Conservation (phyloP, 1,140 invertebrate species). For the Drosophila funebris region DNA sequence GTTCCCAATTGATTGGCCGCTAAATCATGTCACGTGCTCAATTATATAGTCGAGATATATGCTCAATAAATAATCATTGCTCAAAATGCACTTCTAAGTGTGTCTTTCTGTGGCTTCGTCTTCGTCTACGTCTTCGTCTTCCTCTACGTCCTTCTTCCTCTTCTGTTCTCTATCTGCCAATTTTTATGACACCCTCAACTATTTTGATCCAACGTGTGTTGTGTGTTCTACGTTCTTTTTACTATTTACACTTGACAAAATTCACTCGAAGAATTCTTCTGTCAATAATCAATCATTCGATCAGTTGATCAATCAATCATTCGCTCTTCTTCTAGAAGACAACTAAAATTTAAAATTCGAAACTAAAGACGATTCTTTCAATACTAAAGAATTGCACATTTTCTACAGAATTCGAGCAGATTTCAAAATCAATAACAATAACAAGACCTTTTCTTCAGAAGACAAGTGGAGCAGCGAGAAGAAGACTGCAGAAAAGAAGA, state of each 20-base stretch:
- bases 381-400: too few relatives aligned
- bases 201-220: conserved; percentile 7
- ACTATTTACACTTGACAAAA: conserved; percentile 2
- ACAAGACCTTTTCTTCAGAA: too few relatives aligned
- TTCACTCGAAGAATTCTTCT: background rate
- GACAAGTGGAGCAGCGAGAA: too few relatives aligned
- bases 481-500: too few relatives aligned
- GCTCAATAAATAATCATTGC: conserved; percentile 21
- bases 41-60: conserved; percentile 48
- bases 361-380: too few relatives aligned
- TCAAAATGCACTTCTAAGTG: conserved; percentile 16
- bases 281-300: background rate
- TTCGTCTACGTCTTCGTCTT: conserved; percentile 4
- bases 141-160: background rate
- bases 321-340: too few relatives aligned
- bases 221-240: conserved; percentile 20
- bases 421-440: too few relatives aligned
- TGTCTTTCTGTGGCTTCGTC: too few relatives aligned
- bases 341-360: too few relatives aligned
- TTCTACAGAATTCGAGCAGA: too few relatives aligned
- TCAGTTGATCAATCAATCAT: too few relatives aligned
- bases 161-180: conserved; percentile 14
- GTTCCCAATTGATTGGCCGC: conserved; percentile 31
- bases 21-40: conserved; percentile 55
- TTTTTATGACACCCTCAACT: conserved; percentile 35